Conservation (phyloP, 2,888 invertebrate genomes). For the Xestia ashworthii region DNA sequence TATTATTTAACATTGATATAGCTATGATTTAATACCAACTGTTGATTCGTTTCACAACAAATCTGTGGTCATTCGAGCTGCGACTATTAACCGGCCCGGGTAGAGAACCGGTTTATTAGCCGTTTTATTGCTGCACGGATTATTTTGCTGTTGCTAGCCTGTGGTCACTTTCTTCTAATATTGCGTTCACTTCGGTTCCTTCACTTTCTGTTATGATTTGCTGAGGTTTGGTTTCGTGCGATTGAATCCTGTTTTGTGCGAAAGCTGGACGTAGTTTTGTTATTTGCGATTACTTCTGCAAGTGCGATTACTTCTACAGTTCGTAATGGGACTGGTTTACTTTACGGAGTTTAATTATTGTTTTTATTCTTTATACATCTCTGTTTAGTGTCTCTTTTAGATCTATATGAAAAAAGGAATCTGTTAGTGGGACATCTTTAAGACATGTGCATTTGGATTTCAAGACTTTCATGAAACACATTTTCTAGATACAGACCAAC, state of each 20-base stretch:
- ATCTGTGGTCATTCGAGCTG: slow-evolving; percentile 13
- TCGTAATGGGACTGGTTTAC: slow-evolving; percentile 12
- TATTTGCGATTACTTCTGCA: background rate
- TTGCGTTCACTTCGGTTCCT: slow-evolving; percentile 45
- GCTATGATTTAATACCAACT: slow-evolving; percentile 42
- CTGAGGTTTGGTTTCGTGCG: background rate
- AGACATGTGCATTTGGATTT: background rate
- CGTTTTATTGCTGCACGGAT: slow-evolving; percentile 35
- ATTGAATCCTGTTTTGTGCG: slow-evolving; percentile 11
- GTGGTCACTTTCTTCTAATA: slow-evolving; percentile 53
- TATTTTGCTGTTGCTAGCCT: slow-evolving; percentile 18
- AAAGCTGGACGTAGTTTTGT: background rate
- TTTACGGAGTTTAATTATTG: background rate
- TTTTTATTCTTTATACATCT: background rate
- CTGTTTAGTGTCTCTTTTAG: background rate
- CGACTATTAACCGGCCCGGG: slow-evolving; percentile 22
- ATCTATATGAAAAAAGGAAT: background rate
- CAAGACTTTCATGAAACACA: background rate
- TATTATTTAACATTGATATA: slow-evolving; percentile 22
- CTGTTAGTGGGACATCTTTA: too few relatives aligned
- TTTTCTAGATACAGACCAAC: background rate
- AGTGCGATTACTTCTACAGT: background rate
- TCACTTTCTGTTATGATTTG: slow-evolving; percentile 31
- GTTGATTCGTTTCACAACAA: slow-evolving; percentile 54
- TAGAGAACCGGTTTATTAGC: slow-evolving; percentile 44